Evolutionary conservation across 2,888 invertebrate genomes (phyloP), one percentile per base, ranked within the genome.

Genomic region (Erynnis tages): DNA sequence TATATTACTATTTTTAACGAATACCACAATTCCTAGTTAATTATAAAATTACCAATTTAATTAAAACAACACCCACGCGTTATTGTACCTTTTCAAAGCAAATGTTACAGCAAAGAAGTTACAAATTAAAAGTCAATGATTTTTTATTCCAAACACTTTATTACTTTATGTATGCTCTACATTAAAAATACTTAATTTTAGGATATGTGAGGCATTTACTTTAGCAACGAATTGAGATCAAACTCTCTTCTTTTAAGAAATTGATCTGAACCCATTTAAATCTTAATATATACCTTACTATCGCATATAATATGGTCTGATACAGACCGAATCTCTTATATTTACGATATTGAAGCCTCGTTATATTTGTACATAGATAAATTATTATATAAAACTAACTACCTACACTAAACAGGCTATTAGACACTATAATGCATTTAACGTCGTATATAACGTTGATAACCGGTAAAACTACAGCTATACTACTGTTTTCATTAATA

Each of bases 271-370:
- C 11, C 11, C 3, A n/a, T 4, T 4, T n/a, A 19, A 34, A 7
- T 35, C 35, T 35, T 46, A 46, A 35, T 7, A 19, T 17, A 37
- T 30, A 30, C 13, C 11, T 5, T 11, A 46, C 21, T 34, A 30
- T 19, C 16, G 27, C n/a, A 35, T 16, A 17, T 10, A 34, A 25
- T 21, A 27, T 62, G 62, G 76, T 87, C 87, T 87, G 87, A 87
- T 87, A 82, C 87, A 88, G 87, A 87, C 77, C 84, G 82, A 67
- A 57, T 61, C 53, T 61, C 72, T 66, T 37, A 47, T 4, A 25
- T 37, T 47, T 37, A 47, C 47, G 47, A 47, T 37, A 23, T 43
- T 56, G 58, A 55, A 62, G 82, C 80, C 83, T 83, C 82, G 13
- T 5, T 56, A 70, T 66, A 71, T 62, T 70, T 70, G 69, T 69